Percentiles rank a stretch among this genome's conserved stretches.
Conservation (phyloP, 2,113 vertebrate genomes). For the Phylloscopus trochilus region DNA sequence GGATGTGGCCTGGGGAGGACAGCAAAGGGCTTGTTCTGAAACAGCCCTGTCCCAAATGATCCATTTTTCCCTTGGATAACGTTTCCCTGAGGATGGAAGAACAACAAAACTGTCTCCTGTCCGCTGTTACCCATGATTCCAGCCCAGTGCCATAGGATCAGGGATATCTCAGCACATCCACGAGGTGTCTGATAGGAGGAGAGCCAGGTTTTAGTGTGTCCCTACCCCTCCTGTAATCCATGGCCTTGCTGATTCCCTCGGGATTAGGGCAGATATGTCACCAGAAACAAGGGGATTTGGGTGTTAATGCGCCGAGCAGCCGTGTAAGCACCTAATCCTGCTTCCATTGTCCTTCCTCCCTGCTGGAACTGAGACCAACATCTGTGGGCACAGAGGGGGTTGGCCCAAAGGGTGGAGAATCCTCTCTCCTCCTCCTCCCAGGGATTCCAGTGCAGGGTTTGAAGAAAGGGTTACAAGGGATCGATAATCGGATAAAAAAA, state of each 20-base stretch:
- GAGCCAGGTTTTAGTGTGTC: neutral
- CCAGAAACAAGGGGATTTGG: constrained; percentile 53
- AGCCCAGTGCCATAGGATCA: neutral
- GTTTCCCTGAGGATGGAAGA: neutral
- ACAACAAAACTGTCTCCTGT: neutral
- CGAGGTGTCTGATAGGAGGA: neutral
- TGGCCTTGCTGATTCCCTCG: neutral
- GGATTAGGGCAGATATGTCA: constrained; percentile 41
- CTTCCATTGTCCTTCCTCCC: constrained; percentile 3
- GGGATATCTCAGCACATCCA: neutral
- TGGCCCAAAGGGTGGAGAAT: neutral
- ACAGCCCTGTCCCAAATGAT: neutral
- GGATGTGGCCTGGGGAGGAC: neutral
- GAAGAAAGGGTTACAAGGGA: neutral
- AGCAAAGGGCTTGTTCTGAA: neutral
- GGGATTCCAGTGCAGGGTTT: neutral
- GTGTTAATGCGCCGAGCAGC: constrained; percentile 8
- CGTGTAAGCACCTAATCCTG: constrained; percentile 8
- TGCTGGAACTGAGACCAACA: neutral
- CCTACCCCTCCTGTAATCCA: neutral
- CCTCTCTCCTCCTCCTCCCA: neutral
- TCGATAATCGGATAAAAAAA: neutral
- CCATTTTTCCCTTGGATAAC: neutral
- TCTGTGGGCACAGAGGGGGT: neutral
- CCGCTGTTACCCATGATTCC: neutral